Evolutionary conservation across 2,113 vertebrate species (phyloP).

Genomic region (Leptocoma aspasia): DNA sequence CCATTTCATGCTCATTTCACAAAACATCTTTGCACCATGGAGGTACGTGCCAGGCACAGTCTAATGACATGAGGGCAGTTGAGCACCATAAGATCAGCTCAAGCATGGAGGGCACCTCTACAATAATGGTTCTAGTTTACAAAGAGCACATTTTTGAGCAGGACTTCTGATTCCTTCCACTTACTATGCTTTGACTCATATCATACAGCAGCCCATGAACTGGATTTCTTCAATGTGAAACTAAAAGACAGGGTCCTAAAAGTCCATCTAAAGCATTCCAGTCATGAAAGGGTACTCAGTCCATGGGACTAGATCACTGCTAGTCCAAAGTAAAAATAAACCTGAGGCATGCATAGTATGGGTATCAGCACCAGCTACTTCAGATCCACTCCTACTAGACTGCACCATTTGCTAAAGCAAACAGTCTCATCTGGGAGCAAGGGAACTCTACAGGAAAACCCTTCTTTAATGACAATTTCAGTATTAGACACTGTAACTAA

Average conservation of each 20-base stretch:
- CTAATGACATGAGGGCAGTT: neutral
- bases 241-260: neutral
- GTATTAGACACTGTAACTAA: neutral
- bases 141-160: neutral
- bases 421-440: neutral
- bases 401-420: neutral
- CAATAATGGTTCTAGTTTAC: neutral
- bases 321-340: neutral
- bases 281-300: neutral
- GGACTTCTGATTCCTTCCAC: neutral
- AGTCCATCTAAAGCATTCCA: neutral
- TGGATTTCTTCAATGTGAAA: neutral
- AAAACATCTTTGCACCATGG: neutral
- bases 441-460: neutral
- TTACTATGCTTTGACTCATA: neutral
- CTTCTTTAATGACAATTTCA: neutral
- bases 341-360: accelerated
- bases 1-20: neutral
- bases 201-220: neutral
- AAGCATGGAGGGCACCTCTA: neutral
- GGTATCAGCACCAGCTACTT: neutral
- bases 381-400: neutral
- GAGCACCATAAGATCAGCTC: neutral
- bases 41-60: neutral
- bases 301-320: neutral